Evolutionary conservation across 2,888 invertebrate genomes (phyloP).

Genomic region (Rotaria socialis): DNA sequence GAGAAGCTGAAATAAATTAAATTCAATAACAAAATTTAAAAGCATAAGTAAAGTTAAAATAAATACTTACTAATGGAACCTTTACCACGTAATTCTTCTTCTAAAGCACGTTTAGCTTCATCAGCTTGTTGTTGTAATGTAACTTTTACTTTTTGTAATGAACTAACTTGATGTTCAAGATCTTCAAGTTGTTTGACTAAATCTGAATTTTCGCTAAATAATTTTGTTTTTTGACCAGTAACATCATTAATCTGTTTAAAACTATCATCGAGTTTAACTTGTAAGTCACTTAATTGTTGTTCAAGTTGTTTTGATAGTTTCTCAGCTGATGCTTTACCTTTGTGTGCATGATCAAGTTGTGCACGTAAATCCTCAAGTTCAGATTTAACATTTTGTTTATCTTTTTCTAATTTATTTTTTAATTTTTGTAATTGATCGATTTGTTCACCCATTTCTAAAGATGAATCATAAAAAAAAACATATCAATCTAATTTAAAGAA

Average conservation of each 20-base stretch:
- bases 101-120: slow-evolving; percentile 93
- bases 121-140: slow-evolving; percentile 90
- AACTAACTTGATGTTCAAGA: slow-evolving; percentile 85
- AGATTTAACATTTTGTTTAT: slow-evolving; percentile 92
- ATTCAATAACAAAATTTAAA: neutral
- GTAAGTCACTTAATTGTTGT: slow-evolving; percentile 88
- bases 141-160: slow-evolving; percentile 80
- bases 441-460: slow-evolving; percentile 86
- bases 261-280: slow-evolving; percentile 91
- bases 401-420: slow-evolving; percentile 78
- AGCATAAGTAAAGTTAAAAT: neutral
- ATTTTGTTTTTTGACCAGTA: slow-evolving; percentile 76
- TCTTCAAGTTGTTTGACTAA: slow-evolving; percentile 93
- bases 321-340: slow-evolving; percentile 94
- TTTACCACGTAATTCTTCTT: slow-evolving; percentile 74
- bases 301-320: slow-evolving; percentile 96
- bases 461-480: no score
- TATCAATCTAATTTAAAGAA: no score
- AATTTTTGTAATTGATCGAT: slow-evolving; percentile 58
- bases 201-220: slow-evolving; percentile 93
- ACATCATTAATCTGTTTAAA: slow-evolving; percentile 94
- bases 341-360: slow-evolving; percentile 91
- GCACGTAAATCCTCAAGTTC: slow-evolving; percentile 96
- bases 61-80: slow-evolving; percentile 47
- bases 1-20: slow-evolving; percentile 60